Evolutionary conservation across 2,888 invertebrate species (phyloP), one percentile per base, ranked within the genome.

Genomic region (Neoaliturus tenellus): DNA sequence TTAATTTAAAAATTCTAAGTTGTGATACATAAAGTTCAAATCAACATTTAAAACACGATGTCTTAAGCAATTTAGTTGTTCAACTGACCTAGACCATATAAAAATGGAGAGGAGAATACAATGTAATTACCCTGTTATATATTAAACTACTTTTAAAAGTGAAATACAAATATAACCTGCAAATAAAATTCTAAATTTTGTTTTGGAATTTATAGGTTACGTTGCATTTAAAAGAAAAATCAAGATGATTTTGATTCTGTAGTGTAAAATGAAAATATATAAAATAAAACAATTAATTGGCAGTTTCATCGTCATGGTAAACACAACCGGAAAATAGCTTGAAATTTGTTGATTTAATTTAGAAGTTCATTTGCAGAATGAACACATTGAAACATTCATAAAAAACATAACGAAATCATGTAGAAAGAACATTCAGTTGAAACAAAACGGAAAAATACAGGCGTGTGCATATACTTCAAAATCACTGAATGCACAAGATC

Each of bases 341-440:
- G 8, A 83, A 86, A 86, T 85, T 83, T 85, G 73, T 81, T 83
- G 51, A 71, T 71, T 71, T 17, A 82, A 48, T 71, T 85, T 85
- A 85, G 84, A 85, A 85, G 84, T 85, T 85, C 82, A 85, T 85
- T 85, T 85, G 85, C 85, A 85, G 85, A 82, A 67, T 55, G 55
- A 82, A 82, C 73, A 73, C 55, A 75, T 78, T 55, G 33, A 33
- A 78, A 78, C 78, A 78, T 78, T 78, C 12, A 78, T 25, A 28
- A n/a, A 33, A 6, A 41, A n/a, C n/a, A 25, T 73, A 75, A 62
- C 62, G 14, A 62, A 62, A 62, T 23, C 31, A 12, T 14, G 31
- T 62, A 0, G 25, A 20, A 55, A 62, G 31, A 62, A 62, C 62
- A 62, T 31, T 78, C 31, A 35, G 31, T 41, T 44, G n/a, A 35